A percentile compares a stretch with the other conserved stretches of the same genome.
Conservation (phyloP, 37 sponge, comb jelly and placozoan species). For the Oscarella lobularis region DNA sequence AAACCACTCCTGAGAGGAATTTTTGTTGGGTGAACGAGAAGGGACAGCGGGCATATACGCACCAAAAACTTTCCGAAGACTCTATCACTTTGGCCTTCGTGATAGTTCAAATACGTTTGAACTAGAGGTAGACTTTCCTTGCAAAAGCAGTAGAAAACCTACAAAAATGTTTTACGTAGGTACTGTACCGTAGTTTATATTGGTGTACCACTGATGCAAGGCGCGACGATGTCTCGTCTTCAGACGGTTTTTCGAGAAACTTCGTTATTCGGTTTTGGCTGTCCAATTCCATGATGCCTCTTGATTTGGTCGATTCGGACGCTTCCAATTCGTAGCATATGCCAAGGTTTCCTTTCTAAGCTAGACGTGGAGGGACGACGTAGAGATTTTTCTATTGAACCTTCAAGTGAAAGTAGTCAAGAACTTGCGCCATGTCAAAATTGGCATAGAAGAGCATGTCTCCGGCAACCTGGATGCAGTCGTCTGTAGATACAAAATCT, state of each 20-base stretch:
- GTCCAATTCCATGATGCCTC: conserved; percentile 72
- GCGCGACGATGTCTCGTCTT: conserved; percentile 43
- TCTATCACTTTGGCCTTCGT: conserved; percentile 1
- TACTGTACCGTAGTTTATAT: neutral
- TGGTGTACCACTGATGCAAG: conserved; percentile 16
- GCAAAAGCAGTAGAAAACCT: conserved; percentile 71
- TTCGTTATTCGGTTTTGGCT: conserved; percentile 31
- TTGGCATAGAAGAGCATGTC: conserved; percentile 71
- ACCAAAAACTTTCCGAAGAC: conserved; percentile 73
- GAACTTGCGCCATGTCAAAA: conserved; percentile 68
- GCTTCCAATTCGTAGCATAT: conserved; percentile 62
- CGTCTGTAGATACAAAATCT: no score
- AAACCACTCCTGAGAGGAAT: conserved; percentile 36
- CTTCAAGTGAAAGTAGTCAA: conserved; percentile 51
- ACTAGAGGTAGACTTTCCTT: conserved; percentile 26
- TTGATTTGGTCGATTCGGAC: conserved; percentile 23
- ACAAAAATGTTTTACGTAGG: neutral
- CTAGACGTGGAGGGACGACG: neutral
- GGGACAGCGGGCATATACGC: no score
- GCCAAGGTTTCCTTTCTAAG: conserved; percentile 48
- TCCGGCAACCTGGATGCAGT: conserved; percentile 47
- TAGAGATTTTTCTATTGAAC: neutral
- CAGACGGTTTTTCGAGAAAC: conserved; percentile 65
- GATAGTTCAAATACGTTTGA: conserved; percentile 8
- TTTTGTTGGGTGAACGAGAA: no score